Evolutionary conservation across 2,797 vertebrate species (phyloP).

Genomic region (Danio kyathit): DNA sequence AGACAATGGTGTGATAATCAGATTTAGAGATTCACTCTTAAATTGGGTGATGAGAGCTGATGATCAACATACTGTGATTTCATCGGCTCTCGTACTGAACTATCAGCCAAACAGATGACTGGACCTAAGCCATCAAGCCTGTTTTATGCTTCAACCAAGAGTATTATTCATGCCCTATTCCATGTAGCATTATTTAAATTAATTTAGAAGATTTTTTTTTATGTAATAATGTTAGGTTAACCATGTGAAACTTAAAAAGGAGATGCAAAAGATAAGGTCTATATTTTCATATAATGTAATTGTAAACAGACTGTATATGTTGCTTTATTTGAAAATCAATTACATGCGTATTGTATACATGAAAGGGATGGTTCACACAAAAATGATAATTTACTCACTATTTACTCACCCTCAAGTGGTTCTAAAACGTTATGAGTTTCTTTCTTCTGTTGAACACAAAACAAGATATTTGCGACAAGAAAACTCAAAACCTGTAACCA

Average conservation of each 20-base stretch:
- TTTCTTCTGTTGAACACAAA: too few relatives aligned
- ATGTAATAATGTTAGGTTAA: not conserved
- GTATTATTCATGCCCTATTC: not conserved
- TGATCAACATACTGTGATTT: conserved; percentile 29
- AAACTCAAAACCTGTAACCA: too few relatives aligned
- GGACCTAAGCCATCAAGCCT: conserved; percentile 13
- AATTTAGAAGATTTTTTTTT: not conserved
- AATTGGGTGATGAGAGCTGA: conserved; percentile 11
- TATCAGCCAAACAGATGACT: conserved; percentile 31
- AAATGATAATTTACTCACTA: too few relatives aligned
- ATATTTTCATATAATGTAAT: not conserved
- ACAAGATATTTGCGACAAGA: too few relatives aligned
- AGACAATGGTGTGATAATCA: not conserved
- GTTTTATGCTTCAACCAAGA: not conserved
- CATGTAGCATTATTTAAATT: not conserved
- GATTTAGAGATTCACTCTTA: not conserved
- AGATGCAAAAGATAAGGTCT: not conserved
- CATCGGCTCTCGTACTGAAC: conserved; percentile 16
- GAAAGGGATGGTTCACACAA: too few relatives aligned
- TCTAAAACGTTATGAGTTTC: too few relatives aligned
- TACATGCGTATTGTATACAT: too few relatives aligned
- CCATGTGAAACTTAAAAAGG: too few relatives aligned
- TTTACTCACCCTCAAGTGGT: too few relatives aligned
- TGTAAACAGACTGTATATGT: too few relatives aligned
- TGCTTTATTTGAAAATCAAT: too few relatives aligned